Evolutionary conservation across 2,113 vertebrate genomes (phyloP).

Genomic region (Coturnix japonica): DNA sequence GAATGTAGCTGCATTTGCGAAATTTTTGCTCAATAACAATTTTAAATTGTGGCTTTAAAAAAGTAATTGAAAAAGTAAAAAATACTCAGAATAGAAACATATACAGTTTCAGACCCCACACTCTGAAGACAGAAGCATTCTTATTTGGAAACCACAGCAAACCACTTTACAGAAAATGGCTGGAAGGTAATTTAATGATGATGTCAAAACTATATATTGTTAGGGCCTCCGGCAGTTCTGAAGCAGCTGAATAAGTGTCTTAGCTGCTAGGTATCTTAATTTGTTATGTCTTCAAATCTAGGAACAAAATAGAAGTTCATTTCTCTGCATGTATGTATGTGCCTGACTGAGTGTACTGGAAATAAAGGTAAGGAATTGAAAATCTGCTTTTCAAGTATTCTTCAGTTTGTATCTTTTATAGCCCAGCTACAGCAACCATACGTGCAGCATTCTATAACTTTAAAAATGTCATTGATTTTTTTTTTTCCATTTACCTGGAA

Average conservation of each 20-base stretch:
- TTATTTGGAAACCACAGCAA: constrained; percentile 27
- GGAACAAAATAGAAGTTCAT: not conserved
- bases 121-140: not conserved
- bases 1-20: not conserved
- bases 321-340: not conserved
- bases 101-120: not conserved
- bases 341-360: not conserved
- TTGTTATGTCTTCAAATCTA: not conserved
- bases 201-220: not conserved
- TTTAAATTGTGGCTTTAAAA: constrained; percentile 3
- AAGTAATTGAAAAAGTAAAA: not conserved
- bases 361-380: not conserved
- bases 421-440: not conserved
- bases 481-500: not conserved
- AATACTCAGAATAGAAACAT: not conserved
- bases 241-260: not conserved
- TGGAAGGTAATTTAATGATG: constrained; percentile 37
- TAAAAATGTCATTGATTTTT: not conserved
- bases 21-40: not conserved
- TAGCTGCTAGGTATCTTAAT: not conserved
- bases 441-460: not conserved
- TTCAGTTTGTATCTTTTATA: not conserved
- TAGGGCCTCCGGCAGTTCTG: not conserved
- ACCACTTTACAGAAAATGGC: constrained; percentile 9
- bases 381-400: not conserved